A percentile compares a stretch with the other conserved stretches of the same genome.
Evolutionary conservation across 2,888 invertebrate species (phyloP).

Genomic region (Meganola albula): DNA sequence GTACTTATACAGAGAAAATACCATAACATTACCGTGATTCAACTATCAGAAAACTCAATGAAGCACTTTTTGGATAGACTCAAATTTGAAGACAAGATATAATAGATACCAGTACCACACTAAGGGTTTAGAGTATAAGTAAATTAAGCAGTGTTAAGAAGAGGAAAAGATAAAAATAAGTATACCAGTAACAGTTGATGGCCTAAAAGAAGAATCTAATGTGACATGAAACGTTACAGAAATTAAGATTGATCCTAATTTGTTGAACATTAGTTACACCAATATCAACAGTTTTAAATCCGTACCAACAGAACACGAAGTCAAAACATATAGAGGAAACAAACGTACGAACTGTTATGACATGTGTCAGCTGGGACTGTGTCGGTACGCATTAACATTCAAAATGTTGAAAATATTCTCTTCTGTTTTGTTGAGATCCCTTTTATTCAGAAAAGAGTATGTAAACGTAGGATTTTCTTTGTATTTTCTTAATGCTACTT

Average conservation of each 20-base stretch:
- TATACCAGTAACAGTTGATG: too few species aligned
- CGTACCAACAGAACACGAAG: conserved; percentile 23
- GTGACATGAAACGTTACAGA: neutral
- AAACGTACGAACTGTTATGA: conserved; percentile 46
- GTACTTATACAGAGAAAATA: too few species aligned
- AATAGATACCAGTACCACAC: too few species aligned
- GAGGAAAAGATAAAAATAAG: too few species aligned
- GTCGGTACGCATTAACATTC: conserved; percentile 28
- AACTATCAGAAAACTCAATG: too few species aligned
- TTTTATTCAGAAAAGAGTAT: conserved; percentile 21
- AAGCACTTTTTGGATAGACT: too few species aligned
- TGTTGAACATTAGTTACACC: neutral
- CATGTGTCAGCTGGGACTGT: conserved; percentile 47
- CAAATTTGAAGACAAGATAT: too few species aligned
- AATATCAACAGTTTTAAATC: conserved; percentile 12
- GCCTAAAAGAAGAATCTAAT: too few species aligned
- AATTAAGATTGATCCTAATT: neutral
- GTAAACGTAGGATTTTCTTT: conserved; percentile 14
- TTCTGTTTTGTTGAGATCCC: conserved; percentile 18
- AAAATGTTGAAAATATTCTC: conserved; percentile 22
- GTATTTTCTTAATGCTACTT: conserved; percentile 4
- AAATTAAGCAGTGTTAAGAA: too few species aligned
- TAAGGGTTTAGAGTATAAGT: too few species aligned
- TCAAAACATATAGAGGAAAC: conserved; percentile 31
- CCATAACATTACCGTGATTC: too few species aligned